Percentiles rank a stretch among this genome's conserved stretches.
These are phyloP conservation scores for Stegophylla sp. DNA, from an alignment of 2,888 invertebrate genomes.

Conservation along the genomic window DNA sequence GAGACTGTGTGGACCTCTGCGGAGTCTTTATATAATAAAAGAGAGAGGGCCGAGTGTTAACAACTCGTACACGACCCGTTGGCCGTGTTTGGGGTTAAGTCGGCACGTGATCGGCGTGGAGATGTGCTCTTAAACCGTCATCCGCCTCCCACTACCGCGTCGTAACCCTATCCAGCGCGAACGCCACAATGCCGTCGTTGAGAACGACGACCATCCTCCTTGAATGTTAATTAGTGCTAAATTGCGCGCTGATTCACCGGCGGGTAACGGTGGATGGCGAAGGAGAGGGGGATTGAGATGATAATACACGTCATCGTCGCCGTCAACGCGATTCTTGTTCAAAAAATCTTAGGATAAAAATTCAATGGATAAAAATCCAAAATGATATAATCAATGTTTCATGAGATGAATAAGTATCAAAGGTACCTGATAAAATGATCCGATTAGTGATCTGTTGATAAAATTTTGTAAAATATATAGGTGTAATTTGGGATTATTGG, in stretches of 20 bases:
- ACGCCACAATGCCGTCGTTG: neutral
- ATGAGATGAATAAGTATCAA: too few relatives aligned
- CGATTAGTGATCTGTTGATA: too few relatives aligned
- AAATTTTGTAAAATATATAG: too few relatives aligned
- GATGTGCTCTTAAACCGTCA: constrained; percentile 58
- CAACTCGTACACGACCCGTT: constrained; percentile 54
- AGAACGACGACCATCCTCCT: constrained; percentile 24
- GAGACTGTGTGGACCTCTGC: neutral
- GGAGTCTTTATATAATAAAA: neutral
- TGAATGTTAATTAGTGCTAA: constrained; percentile 61
- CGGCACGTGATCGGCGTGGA: constrained; percentile 61
- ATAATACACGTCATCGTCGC: neutral
- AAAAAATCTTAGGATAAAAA: too few relatives aligned
- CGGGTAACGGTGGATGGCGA: neutral
- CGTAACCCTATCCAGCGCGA: neutral
- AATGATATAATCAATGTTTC: too few relatives aligned
- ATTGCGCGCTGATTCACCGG: constrained; percentile 6
- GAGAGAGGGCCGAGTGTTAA: constrained; percentile 32
- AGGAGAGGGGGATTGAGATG: neutral
- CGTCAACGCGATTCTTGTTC: neutral
- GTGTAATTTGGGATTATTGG: too few relatives aligned
- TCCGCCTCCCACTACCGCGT: neutral
- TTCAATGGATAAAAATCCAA: too few relatives aligned
- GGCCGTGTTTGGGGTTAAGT: constrained; percentile 53
- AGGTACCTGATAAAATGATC: too few relatives aligned